Percentiles rank a stretch among this genome's conserved stretches.
Conservation (phyloP, 2,113 vertebrate species). For the Cichladusa arquata region DNA sequence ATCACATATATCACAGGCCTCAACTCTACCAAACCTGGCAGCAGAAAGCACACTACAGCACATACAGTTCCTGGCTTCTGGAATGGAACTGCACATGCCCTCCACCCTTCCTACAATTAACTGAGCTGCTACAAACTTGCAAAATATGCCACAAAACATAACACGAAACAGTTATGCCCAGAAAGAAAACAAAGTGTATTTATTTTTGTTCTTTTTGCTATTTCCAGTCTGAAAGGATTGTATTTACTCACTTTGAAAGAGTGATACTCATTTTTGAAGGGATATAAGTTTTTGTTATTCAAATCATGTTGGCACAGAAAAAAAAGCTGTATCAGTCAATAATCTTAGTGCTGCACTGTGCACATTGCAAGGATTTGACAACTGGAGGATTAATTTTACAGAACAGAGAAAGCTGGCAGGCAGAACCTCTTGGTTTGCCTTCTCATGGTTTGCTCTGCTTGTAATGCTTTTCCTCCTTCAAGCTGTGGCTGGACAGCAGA, state of each 20-base stretch:
- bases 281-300: background rate
- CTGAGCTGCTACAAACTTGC: background rate
- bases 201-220: background rate
- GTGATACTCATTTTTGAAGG: background rate
- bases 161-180: background rate
- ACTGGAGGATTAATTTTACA: background rate
- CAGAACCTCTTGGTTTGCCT: background rate
- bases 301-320: background rate
- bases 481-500: background rate
- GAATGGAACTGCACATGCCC: background rate
- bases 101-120: background rate
- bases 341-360: background rate
- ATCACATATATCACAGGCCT: background rate
- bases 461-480: background rate
- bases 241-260: background rate
- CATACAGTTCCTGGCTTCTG: background rate
- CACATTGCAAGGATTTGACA: background rate
- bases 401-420: fast-evolving
- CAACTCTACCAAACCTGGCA: background rate
- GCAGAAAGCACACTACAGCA: background rate
- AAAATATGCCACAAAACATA: background rate
- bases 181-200: background rate
- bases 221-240: background rate
- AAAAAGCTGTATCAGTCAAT: background rate
- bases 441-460: background rate